phyloP scores from a whole-genome alignment of 2,113 vertebrate species.

The Thalassarche chlororhynchos region DNA sequence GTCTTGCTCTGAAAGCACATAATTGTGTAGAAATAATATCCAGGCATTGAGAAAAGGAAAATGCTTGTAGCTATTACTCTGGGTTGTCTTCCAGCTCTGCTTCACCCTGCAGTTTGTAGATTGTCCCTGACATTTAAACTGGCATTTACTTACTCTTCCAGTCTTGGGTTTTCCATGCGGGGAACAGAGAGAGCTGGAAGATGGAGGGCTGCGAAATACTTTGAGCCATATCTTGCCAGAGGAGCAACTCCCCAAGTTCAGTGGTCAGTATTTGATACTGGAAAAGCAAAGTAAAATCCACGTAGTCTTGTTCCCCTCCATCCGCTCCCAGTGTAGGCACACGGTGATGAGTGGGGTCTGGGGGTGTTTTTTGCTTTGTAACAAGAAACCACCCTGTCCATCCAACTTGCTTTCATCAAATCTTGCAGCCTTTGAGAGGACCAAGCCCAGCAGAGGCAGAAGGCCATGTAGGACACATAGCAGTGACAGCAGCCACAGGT shows the following conservation, averaged over 20 bases:
- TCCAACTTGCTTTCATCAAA: neutral
- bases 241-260: neutral
- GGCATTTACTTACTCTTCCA: neutral
- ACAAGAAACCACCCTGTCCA: neutral
- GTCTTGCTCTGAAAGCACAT: neutral
- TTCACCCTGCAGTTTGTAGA: neutral
- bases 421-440: neutral
- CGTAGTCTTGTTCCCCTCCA: neutral
- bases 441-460: neutral
- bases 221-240: neutral
- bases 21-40: neutral
- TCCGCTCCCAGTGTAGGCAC: accelerated
- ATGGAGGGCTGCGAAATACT: neutral
- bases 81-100: neutral
- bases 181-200: neutral
- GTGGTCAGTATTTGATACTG: neutral
- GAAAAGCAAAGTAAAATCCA: neutral
- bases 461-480: neutral
- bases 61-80: neutral
- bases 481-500: neutral
- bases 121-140: neutral
- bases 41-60: neutral
- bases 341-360: neutral
- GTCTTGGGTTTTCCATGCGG: neutral
- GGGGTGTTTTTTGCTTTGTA: neutral